phyloP scores from a whole-genome alignment of 2,113 vertebrate species.

The Lepidothrix coronata region DNA sequence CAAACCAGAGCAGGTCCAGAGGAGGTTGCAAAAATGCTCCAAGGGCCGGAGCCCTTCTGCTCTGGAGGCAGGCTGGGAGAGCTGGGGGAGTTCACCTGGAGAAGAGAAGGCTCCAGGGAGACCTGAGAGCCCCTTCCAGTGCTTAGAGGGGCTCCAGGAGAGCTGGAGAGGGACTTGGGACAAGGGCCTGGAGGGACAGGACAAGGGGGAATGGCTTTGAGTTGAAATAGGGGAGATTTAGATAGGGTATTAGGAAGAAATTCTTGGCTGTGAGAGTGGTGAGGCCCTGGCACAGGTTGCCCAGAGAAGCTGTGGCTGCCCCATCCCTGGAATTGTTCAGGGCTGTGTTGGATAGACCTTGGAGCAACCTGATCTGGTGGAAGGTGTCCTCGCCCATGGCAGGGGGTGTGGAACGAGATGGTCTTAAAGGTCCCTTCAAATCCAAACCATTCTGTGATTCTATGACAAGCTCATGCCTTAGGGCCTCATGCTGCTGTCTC shows the following conservation, averaged over 20 bases:
- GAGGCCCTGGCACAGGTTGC: neutral
- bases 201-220: neutral
- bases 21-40: neutral
- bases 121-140: neutral
- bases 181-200: neutral
- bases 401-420: neutral
- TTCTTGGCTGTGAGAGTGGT: accelerated
- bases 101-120: accelerated
- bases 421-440: neutral
- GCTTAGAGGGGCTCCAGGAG: neutral
- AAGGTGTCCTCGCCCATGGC: neutral
- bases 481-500: neutral
- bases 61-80: neutral
- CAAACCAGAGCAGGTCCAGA: neutral
- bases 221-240: accelerated
- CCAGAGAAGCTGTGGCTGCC: neutral
- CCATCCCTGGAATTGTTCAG: neutral
- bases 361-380: accelerated
- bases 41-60: neutral
- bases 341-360: neutral
- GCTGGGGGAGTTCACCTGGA: neutral
- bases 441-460: neutral
- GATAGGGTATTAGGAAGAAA: neutral
- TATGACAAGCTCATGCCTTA: neutral
- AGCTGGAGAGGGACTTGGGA: neutral